phyloP scores from a whole-genome alignment of 1,140 invertebrate species.

The Zaprionus ghesquierei region DNA sequence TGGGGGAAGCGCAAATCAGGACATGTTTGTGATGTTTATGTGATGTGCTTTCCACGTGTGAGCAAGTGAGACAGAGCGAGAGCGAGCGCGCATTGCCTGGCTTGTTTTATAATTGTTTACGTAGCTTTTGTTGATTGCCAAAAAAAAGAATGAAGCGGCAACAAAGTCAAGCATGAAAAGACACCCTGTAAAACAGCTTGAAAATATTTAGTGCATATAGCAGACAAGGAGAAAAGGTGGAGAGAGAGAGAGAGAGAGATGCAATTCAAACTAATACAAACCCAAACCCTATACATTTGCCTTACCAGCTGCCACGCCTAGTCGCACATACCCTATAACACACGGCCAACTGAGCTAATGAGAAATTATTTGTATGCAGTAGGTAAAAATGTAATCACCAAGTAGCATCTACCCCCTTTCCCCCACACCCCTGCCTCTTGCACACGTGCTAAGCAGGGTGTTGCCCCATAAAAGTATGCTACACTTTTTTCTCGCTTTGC shows the following conservation, averaged over 20 bases:
- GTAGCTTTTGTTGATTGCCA: slow-evolving; percentile 31
- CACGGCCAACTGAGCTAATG: slow-evolving; percentile 68
- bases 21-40: slow-evolving; percentile 48
- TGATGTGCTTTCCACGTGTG: not conserved
- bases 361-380: slow-evolving; percentile 53
- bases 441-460: not conserved
- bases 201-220: not conserved
- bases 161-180: not conserved
- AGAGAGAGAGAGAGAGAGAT: not conserved
- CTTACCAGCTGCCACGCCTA: not conserved
- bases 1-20: slow-evolving; percentile 23
- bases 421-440: not conserved
- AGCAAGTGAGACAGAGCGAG: not conserved
- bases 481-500: slow-evolving; percentile 24
- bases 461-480: slow-evolving; percentile 41
- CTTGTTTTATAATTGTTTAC: slow-evolving; percentile 49
- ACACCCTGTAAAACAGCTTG: not conserved
- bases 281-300: not conserved
- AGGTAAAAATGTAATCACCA: slow-evolving; percentile 53
- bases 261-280: too few relatives aligned
- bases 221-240: not conserved
- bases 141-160: not conserved
- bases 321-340: not conserved
- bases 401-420: not conserved
- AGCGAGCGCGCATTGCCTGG: not conserved